These are phyloP conservation scores for Luscinia luscinia DNA, from an alignment of 2,797 vertebrate genomes.

Conservation along the genomic window DNA sequence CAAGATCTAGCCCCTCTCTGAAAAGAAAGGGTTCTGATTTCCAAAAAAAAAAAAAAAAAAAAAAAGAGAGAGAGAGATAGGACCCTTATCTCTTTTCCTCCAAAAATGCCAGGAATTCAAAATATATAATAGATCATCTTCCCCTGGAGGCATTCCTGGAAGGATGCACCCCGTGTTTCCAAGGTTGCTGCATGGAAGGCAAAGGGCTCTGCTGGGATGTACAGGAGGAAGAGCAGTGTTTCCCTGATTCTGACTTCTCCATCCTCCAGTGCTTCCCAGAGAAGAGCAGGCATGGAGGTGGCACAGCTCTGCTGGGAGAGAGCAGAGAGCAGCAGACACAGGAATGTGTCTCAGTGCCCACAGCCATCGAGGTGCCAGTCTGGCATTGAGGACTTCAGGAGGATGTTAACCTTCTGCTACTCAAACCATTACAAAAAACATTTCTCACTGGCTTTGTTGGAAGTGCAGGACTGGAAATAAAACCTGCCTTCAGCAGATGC, in stretches of 20 bases:
- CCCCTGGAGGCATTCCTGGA: not conserved
- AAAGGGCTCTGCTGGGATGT: not conserved
- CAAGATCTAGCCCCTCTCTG: not conserved
- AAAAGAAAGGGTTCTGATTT: not conserved
- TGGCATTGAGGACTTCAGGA: not conserved
- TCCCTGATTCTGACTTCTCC: not conserved
- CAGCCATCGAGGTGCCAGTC: not conserved
- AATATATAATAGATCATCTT: not conserved
- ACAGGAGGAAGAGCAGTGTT: not conserved
- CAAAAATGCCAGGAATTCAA: not conserved
- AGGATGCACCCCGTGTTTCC: not conserved
- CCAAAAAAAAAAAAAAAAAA: not conserved
- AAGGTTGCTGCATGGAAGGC: not conserved
- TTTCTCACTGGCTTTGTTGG: not conserved
- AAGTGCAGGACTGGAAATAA: not conserved
- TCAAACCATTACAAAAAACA: not conserved
- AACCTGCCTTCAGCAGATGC: slow-evolving; percentile 3
- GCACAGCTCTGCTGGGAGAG: not conserved
- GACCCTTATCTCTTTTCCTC: not conserved
- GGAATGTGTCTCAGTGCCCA: not conserved
- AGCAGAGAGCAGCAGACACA: not conserved
- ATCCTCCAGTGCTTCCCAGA: not conserved
- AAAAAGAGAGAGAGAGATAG: not conserved
- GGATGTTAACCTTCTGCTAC: not conserved
- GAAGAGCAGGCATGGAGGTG: not conserved